Base-by-base conservation (phyloP, 2,113 vertebrate species). In the Cynopterus brachyotis region DNA sequence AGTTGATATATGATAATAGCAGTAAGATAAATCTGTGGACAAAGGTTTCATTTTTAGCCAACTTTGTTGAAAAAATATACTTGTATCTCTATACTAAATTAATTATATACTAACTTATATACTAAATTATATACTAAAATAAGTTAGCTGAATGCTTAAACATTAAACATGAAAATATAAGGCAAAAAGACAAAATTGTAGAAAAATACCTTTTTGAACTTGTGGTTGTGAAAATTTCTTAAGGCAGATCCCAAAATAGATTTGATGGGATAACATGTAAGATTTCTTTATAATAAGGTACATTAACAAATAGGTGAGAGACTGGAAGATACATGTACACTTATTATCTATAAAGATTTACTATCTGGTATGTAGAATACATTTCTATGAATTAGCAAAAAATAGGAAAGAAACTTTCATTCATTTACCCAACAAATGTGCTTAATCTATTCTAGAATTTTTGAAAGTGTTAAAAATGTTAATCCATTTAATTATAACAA, bases 401-500 rank as follows among this genome's bases (percentile, higher is more conserved):
- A 93, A 72, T 47, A 89, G 5, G 42, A 6, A 96, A 78, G 50
- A 81, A 70, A 47, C 30, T 3, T 97, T 96, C 1, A 45, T 93
- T 91, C 7, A 69, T 66, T 82, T 78, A 88, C 28, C 64, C 50
- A 86, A 87, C n/a, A 73, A 91, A n/a, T 80, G 24, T 64, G 24
- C 12, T 91, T 73, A 50, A 50, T 50, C 15, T 89, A 13, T 45
- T 87, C 22, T 6, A 73, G 19, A 45, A 35, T 57, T 5, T 75
- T 70, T 94, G 16, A 59, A 72, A 59, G 2, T 66, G 64, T 6
- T 90, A 87, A 50, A 66, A 79, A 42, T 60, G 60, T 78, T 60
- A 87, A 78, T 94, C 88, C 1, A 69, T 35, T 83, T 76, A 86
- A 69, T 72, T 12, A 26, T 35, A 64, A 73, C 6, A 81, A 80